Conservation (phyloP, 2,797 vertebrate species). For the Mormyrus proboscirostris region DNA sequence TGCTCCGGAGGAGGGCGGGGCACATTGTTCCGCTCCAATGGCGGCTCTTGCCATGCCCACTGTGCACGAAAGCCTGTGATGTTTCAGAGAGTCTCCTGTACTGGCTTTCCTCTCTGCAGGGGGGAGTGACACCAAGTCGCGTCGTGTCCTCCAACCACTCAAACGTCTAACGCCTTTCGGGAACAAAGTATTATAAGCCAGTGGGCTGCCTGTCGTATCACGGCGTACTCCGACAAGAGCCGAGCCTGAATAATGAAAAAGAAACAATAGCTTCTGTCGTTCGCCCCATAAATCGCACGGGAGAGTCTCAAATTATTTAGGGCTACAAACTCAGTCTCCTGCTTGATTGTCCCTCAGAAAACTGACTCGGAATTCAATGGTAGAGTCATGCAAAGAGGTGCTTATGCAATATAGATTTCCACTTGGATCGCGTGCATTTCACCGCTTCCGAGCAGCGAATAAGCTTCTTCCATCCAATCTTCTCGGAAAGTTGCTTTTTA, state of each 20-base stretch:
- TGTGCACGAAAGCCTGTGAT: background rate
- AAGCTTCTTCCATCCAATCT: conserved; percentile 27
- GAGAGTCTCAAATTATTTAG: conserved; percentile 43
- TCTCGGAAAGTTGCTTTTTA: conserved; percentile 18
- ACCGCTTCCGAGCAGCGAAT: conserved; percentile 35
- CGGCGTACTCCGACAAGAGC: conserved; percentile 8
- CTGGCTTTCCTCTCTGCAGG: background rate
- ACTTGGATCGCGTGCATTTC: conserved; percentile 27
- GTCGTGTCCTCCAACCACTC: background rate
- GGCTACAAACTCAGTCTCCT: conserved; percentile 44
- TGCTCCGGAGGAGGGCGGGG: background rate
- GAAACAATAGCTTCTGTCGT: conserved; percentile 20
- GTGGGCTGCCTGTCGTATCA: conserved; percentile 14
- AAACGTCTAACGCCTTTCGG: background rate
- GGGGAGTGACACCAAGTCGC: background rate
- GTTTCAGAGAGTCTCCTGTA: background rate
- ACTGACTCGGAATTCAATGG: conserved; percentile 40
- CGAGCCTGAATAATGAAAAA: conserved; percentile 42
- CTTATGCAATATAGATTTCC: conserved; percentile 37
- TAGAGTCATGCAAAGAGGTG: conserved; percentile 29
- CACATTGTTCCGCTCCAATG: background rate
- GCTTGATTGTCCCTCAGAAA: conserved; percentile 36
- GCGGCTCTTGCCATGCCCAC: background rate
- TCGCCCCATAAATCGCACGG: conserved; percentile 5
- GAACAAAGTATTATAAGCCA: background rate